These are phyloP conservation scores for Brassicogethes aeneus DNA, from an alignment of 2,888 invertebrate species.

Conservation along the genomic window DNA sequence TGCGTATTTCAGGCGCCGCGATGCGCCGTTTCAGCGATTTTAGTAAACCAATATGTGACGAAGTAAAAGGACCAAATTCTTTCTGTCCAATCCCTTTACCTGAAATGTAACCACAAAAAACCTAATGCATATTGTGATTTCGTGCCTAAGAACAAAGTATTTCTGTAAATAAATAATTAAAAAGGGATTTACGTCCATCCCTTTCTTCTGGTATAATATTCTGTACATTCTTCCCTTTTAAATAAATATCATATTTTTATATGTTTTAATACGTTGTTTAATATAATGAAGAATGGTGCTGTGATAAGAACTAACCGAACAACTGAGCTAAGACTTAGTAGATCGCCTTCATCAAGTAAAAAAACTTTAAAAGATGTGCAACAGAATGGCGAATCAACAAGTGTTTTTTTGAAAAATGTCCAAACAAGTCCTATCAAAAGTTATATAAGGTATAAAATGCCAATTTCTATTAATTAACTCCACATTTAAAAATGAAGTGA, in stretches of 20 bases:
- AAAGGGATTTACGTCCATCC: too few relatives aligned
- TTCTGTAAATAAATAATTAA: too few relatives aligned
- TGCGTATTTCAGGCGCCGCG: neutral
- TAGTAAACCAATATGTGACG: neutral
- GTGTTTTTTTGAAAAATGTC: slow-evolving; percentile 5
- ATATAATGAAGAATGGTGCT: slow-evolving; percentile 19
- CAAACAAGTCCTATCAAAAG: neutral
- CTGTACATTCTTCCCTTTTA: too few relatives aligned
- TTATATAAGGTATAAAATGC: slow-evolving; percentile 1
- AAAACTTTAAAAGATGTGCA: too few relatives aligned
- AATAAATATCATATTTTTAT: too few relatives aligned
- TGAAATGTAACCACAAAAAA: neutral
- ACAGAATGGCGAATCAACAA: slow-evolving; percentile 13
- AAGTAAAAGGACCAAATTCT: neutral
- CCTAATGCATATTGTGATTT: slow-evolving; percentile 5
- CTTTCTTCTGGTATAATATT: too few relatives aligned
- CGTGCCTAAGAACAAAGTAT: slow-evolving; percentile 6
- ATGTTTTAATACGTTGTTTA: too few relatives aligned
- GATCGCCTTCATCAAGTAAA: slow-evolving; percentile 16
- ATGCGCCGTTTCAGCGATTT: neutral
- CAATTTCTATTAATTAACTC: too few relatives aligned
- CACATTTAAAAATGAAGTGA: too few relatives aligned
- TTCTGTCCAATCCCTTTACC: too few relatives aligned
- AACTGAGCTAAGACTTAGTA: slow-evolving; percentile 19
- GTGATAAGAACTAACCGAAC: slow-evolving; percentile 21